phyloP scores from a whole-genome alignment of 2,797 vertebrate species.

The Percopsis omiscomaycus region DNA sequence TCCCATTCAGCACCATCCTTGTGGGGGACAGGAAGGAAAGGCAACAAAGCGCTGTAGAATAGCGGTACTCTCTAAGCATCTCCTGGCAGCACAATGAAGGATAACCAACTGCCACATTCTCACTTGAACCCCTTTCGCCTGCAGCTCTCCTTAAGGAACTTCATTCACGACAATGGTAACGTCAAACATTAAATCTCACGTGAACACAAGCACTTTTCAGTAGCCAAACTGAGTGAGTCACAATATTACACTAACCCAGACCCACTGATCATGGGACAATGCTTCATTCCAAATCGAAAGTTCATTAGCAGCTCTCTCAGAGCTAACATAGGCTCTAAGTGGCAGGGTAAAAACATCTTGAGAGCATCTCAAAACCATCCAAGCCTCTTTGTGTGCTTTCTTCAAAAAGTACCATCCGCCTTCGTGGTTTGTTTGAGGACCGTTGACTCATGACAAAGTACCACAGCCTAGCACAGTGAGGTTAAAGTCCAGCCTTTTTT shows the following conservation, averaged over 20 bases:
- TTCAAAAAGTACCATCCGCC: slow-evolving; percentile 34
- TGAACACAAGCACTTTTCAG: slow-evolving; percentile 4
- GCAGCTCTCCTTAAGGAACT: slow-evolving; percentile 26
- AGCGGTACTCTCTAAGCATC: slow-evolving; percentile 43
- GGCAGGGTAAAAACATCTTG: slow-evolving; percentile 24
- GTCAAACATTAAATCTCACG: slow-evolving; percentile 4
- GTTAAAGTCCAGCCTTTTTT: slow-evolving; percentile 28
- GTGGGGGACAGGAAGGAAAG: slow-evolving; percentile 34
- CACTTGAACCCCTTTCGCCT: slow-evolving; percentile 1
- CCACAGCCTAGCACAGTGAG: slow-evolving; percentile 28
- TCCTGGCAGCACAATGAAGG: slow-evolving; percentile 33
- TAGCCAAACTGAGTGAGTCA: slow-evolving; percentile 6
- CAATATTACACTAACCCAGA: not conserved
- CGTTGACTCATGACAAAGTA: slow-evolving; percentile 39
- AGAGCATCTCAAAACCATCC: slow-evolving; percentile 12
- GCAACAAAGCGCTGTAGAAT: slow-evolving; percentile 43
- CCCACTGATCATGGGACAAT: not conserved
- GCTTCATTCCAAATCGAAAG: slow-evolving; percentile 12
- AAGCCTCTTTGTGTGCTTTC: slow-evolving; percentile 28
- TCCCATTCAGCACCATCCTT: slow-evolving; percentile 56
- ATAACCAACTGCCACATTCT: slow-evolving; percentile 45
- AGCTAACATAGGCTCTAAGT: slow-evolving; percentile 14
- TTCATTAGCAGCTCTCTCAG: slow-evolving; percentile 20
- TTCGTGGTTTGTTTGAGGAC: slow-evolving; percentile 37
- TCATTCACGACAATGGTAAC: slow-evolving; percentile 23